These are phyloP conservation scores for Bilobella aurantiaca DNA, from an alignment of 1,140 invertebrate genomes.

Conservation along the genomic window DNA sequence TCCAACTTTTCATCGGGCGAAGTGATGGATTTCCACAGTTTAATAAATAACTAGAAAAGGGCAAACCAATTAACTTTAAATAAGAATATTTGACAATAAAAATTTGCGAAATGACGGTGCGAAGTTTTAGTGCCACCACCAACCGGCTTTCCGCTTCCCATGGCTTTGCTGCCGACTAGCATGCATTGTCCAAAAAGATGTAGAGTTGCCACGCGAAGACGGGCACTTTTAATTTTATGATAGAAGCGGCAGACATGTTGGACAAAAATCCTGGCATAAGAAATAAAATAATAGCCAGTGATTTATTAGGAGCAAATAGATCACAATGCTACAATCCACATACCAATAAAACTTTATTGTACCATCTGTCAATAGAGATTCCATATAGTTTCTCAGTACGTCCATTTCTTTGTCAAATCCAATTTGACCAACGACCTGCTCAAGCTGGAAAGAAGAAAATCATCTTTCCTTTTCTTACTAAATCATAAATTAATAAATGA, in stretches of 20 bases:
- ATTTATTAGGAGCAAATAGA: background rate
- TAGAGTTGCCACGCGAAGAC: background rate
- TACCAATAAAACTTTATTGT: background rate
- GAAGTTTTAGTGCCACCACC: background rate
- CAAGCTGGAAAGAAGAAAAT: conserved; percentile 1
- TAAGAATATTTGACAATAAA: background rate
- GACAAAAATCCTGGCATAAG: background rate
- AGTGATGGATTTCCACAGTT: conserved; percentile 18
- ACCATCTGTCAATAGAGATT: background rate
- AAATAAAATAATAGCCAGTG: background rate
- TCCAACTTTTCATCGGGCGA: conserved; percentile 22
- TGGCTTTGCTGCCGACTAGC: background rate
- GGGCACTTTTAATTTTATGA: background rate
- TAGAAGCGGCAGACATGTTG: background rate
- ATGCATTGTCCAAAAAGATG: background rate
- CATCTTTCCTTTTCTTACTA: too few relatives aligned
- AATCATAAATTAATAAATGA: too few relatives aligned
- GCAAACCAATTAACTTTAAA: background rate
- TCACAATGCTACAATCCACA: too few relatives aligned
- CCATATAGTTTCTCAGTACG: background rate
- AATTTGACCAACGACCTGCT: background rate
- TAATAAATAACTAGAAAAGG: conserved; percentile 15
- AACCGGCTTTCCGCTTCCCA: background rate
- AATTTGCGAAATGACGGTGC: background rate
- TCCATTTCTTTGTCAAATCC: background rate